Base-by-base conservation (phyloP, 2,797 vertebrate species). In the Ispidina picta region DNA sequence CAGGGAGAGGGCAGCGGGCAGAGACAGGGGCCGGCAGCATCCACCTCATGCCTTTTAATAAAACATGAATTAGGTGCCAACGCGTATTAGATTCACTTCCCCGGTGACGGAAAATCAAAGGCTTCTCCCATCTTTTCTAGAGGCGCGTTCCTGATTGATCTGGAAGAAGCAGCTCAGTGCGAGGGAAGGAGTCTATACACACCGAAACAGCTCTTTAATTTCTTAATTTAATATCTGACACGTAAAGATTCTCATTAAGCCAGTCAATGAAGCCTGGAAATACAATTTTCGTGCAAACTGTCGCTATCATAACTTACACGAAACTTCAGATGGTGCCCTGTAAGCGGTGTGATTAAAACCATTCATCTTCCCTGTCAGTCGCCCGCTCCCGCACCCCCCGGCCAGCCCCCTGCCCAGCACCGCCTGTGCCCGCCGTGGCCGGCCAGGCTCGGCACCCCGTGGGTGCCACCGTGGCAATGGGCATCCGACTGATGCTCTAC, bases 171-270 rank as follows among this genome's bases (percentile, higher is more conserved):
- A 79, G 86, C 94, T 96, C 88, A 44, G 95, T 89, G 90, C 46
- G 29, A 95, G 94, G 85, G 92, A 96, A 94, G 92, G 88, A 96
- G 93, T 96, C 95, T 97, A 96, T 94, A 93, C 96, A 89, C 96
- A 96, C 96, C 86, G 94, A 94, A 97, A 95, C 96, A 96, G 96
- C 96, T 97, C 97, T 96, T 97, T 97, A 97, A 97, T 97, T 97
- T 97, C 97, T 97, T 97, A 97, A 98, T 98, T 98, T 98, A 98
- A 98, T 98, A 98, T 96, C 94, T 98, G 97, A 98, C 98, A 98
- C 96, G 96, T 97, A 97, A 97, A 98, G 98, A 97, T 98, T 97
- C 97, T 96, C 97, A 98, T 98, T 98, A 98, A 97, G 98, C 96
- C 91, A 96, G 97, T 98, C 98, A 98, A 98, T 98, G 98, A 98